A percentile compares a stretch with the other conserved stretches of the same genome.
These are phyloP conservation scores for Caenorhabditis brenneri DNA, from an alignment of 1,140 invertebrate species.

Conservation along the genomic window DNA sequence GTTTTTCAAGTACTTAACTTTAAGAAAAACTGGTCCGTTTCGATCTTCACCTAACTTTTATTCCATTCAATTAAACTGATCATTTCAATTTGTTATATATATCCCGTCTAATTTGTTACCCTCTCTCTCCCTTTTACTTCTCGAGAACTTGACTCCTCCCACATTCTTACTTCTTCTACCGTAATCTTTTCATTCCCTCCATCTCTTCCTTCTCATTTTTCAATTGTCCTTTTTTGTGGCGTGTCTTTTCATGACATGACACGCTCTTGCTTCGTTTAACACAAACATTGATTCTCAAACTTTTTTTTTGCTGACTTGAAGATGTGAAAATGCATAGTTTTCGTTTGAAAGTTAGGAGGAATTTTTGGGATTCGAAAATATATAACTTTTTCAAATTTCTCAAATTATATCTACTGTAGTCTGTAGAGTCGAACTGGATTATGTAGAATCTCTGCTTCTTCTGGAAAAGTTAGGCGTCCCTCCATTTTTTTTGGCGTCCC, in stretches of 20 bases:
- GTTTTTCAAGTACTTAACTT: too few species aligned
- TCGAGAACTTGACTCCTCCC: not conserved
- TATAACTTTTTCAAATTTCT: too few species aligned
- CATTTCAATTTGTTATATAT: not conserved
- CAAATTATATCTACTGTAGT: too few species aligned
- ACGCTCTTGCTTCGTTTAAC: slow-evolving; percentile 39
- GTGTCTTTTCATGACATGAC: slow-evolving; percentile 8
- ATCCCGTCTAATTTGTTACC: slow-evolving; percentile 23
- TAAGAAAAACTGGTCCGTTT: not conserved
- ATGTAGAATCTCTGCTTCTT: too few species aligned
- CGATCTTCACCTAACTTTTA: not conserved
- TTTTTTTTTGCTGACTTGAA: not conserved
- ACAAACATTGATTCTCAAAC: slow-evolving; percentile 13
- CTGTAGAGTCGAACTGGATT: too few species aligned
- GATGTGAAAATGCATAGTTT: not conserved
- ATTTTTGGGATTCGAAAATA: too few species aligned
- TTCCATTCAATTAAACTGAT: not conserved
- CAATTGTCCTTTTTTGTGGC: not conserved
- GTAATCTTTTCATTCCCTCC: not conserved
- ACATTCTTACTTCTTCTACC: not conserved
- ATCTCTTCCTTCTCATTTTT: not conserved
- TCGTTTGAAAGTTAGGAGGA: too few species aligned
- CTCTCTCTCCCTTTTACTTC: not conserved
- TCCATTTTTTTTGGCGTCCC: too few species aligned
- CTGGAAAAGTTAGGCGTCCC: too few species aligned